These are phyloP conservation scores for Tokudaia tokunoshimensis DNA, from an alignment of 2,797 vertebrate genomes.

Conservation along the genomic window DNA sequence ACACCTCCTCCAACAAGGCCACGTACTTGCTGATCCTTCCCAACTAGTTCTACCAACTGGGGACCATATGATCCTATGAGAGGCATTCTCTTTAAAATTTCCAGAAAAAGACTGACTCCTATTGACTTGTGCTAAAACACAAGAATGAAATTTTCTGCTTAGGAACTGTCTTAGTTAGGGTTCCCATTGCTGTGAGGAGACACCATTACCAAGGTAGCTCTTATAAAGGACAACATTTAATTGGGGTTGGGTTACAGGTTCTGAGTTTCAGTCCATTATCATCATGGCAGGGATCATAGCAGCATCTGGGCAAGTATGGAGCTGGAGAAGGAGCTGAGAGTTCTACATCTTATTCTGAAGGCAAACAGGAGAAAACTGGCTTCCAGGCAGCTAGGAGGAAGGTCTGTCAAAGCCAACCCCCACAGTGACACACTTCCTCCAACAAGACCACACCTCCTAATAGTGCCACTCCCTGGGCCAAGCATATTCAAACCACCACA, in stretches of 20 bases:
- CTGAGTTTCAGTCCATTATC: background rate
- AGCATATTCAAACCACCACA: background rate
- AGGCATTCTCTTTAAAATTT: background rate
- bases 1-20: background rate
- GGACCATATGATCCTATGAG: background rate
- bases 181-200: background rate
- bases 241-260: background rate
- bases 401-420: background rate
- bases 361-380: background rate
- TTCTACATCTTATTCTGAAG: background rate
- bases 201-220: background rate
- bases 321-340: background rate
- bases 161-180: background rate
- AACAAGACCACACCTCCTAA: background rate
- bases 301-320: background rate
- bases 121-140: conserved; percentile 10
- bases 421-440: background rate
- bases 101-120: too few relatives aligned
- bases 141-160: background rate
- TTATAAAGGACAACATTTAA: background rate
- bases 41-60: background rate
- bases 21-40: background rate
- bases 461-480: background rate
- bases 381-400: background rate
- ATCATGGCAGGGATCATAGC: background rate